These are phyloP conservation scores for Drosophila colorata DNA, from an alignment of 2,888 invertebrate species.

Conservation along the genomic window DNA sequence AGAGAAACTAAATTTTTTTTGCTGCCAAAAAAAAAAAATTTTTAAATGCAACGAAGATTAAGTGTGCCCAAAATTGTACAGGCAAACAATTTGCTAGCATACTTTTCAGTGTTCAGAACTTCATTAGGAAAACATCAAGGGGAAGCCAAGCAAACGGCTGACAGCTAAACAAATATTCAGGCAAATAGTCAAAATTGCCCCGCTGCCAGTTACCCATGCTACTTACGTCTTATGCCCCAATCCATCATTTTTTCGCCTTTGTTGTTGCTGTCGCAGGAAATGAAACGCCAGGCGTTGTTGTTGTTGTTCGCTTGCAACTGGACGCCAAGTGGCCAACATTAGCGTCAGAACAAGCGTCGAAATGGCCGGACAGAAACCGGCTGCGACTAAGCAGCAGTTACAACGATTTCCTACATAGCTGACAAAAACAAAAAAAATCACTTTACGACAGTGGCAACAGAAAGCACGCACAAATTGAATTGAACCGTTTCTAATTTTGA, in stretches of 20 bases:
- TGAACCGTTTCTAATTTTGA: slow-evolving; percentile 75
- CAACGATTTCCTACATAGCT: slow-evolving; percentile 11
- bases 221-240: slow-evolving; percentile 91
- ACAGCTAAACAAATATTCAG: slow-evolving; percentile 25
- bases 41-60: slow-evolving; percentile 21
- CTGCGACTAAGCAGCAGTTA: slow-evolving; percentile 19
- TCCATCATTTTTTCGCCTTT: slow-evolving; percentile 88
- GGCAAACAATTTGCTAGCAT: slow-evolving; percentile 32
- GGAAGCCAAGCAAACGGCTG: slow-evolving; percentile 10
- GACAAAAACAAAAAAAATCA: slow-evolving; percentile 19
- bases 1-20: slow-evolving; percentile 11
- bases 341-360: slow-evolving; percentile 23
- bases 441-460: slow-evolving; percentile 22
- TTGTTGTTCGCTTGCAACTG: slow-evolving; percentile 15
- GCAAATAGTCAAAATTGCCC: slow-evolving; percentile 1
- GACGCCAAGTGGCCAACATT: slow-evolving; percentile 52
- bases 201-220: slow-evolving; percentile 51
- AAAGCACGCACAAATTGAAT: slow-evolving; percentile 65
- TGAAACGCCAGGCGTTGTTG: slow-evolving; percentile 20
- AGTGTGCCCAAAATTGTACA: slow-evolving; percentile 14
- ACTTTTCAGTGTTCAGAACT: slow-evolving; percentile 34
- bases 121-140: slow-evolving; percentile 22
- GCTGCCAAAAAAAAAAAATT: slow-evolving; percentile 3
- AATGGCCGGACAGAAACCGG: slow-evolving; percentile 37
- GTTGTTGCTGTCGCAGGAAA: slow-evolving; percentile 20